Evolutionary conservation across 2,797 vertebrate species (phyloP).

Genomic region (Amblyopsis hoosieri): DNA sequence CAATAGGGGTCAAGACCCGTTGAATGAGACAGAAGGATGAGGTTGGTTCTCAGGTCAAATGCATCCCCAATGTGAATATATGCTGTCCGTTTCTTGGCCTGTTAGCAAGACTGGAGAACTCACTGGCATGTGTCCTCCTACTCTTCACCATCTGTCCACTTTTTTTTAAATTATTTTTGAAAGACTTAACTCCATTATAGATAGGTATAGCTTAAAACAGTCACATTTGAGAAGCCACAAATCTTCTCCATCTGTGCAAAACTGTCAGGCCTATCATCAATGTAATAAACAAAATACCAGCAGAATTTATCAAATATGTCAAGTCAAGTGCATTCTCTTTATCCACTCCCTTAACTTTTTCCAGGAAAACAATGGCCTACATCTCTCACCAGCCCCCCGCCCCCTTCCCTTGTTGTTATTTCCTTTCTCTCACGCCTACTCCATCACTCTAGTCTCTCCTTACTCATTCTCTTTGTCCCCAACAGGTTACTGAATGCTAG

Average conservation of each 20-base stretch:
- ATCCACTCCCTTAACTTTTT: too few species aligned
- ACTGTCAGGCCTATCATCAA: too few species aligned
- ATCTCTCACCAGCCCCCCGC: background rate
- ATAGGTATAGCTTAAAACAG: background rate
- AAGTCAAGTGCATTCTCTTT: too few species aligned
- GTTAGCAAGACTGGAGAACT: conserved; percentile 13
- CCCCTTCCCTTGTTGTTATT: conserved; percentile 21
- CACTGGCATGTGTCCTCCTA: background rate
- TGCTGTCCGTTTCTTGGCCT: background rate
- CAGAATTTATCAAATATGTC: too few species aligned
- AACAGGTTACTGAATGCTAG: conserved; percentile 8
- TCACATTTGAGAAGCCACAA: background rate
- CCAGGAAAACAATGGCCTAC: too few species aligned
- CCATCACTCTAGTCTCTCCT: conserved; percentile 31
- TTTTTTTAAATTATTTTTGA: background rate
- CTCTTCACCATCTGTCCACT: background rate
- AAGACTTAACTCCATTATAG: background rate
- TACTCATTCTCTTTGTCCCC: conserved; percentile 10
- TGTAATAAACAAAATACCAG: too few species aligned
- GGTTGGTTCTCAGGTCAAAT: conserved; percentile 29
- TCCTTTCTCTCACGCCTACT: conserved; percentile 45
- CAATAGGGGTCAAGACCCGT: conserved; percentile 40
- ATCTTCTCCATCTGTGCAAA: background rate
- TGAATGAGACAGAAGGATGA: conserved; percentile 40
- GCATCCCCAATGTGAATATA: conserved; percentile 22